Base-by-base conservation (phyloP, 2,113 vertebrate species). In the Ameiurus melas region DNA sequence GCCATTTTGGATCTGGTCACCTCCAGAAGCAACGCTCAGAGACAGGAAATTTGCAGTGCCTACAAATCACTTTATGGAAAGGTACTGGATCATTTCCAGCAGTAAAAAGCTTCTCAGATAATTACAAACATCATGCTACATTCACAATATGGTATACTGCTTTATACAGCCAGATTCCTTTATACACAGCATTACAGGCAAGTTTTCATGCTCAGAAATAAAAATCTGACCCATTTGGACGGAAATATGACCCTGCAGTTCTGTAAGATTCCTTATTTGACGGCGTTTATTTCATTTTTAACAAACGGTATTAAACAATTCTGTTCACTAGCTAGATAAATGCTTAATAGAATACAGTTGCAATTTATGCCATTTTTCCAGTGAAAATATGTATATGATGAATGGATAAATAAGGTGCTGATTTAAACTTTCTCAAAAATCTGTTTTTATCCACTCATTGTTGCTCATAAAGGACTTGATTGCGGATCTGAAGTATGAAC, bases 1-100 rank as follows among this genome's bases (percentile, higher is more conserved):
- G 94, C 98, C 92, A 99, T 99, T 85, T 92, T 99, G 6, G 97
- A 99, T 57, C 94, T 99, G 88, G 95, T 99, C 92, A 97, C 96
- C 0, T 96, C 97, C 88, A 95, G 97, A 78, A 99, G 97, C 95
- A 99, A 97, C 83, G 96, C 93, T 78, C 98, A 99, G 94, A 95
- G 98, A 58, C 97, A 97, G 89, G 96, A 98, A 90, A 92, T 98
- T 89, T 94, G 94, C 85, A 84, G 95, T 78, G 96, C 96, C 27
- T 99, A 99, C 95, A 99, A 99, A 92, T 95, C 96, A 82, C 96
- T 92, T 68, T 99, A 97, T 4, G 98, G 98, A 85, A 95, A 99
- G 98, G 98, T 99, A 96, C 89, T 2, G 10, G 4, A 87, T 86
- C 58, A 53, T 60, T 43, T 71, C 78, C 43, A 79, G 66, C 75